Evolutionary conservation across 2,113 vertebrate genomes (phyloP).

Genomic region (Redunca redunca): DNA sequence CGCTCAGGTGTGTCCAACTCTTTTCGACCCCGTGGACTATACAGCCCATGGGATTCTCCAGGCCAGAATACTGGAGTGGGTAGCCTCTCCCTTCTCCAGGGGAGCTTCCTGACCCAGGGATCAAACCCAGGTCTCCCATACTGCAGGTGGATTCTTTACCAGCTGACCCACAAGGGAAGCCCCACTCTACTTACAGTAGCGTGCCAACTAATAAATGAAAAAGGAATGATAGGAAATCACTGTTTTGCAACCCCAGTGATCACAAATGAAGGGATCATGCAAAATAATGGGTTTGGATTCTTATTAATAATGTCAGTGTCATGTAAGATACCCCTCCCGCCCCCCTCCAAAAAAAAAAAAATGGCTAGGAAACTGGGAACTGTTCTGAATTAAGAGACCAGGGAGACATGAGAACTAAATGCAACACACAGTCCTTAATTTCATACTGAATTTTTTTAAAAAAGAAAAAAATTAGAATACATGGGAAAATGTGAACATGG

Average conservation of each 20-base stretch:
- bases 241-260: neutral
- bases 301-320: neutral
- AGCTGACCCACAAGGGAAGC: neutral
- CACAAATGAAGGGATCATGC: neutral
- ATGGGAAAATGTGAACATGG: neutral
- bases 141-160: neutral
- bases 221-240: neutral
- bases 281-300: neutral
- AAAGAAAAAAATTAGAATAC: neutral
- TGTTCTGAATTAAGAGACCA: neutral
- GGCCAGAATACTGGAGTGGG: neutral
- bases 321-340: neutral
- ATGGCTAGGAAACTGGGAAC: neutral
- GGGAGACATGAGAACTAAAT: neutral
- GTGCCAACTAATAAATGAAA: neutral
- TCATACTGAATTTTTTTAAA: neutral
- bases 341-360: neutral
- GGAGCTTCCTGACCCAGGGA: neutral
- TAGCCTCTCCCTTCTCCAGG: neutral
- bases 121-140: neutral
- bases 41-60: neutral
- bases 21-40: neutral
- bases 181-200: neutral
- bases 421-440: neutral
- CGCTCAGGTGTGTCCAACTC: rapidly evolving